Base-by-base conservation (phyloP, 1,140 invertebrate species). In the Agrypnia vestita region DNA sequence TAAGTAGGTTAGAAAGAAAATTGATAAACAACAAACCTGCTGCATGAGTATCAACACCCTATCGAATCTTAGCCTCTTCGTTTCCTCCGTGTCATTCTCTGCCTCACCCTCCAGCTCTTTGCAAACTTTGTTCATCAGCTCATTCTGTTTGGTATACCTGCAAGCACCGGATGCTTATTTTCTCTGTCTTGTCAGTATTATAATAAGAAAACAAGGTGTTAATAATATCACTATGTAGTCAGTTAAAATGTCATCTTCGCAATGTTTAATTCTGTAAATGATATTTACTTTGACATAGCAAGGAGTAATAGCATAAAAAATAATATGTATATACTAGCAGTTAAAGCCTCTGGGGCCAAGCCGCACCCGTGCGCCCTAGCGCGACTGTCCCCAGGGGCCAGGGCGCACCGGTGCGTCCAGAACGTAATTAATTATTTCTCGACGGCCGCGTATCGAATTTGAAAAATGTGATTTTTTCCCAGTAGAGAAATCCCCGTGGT, bases 11-110 rank as follows among this genome's bases (percentile, higher is more conserved):
- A 35, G 6, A 35, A 35, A 69, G 43, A 73, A 49, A 79, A 13
- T 25, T n/a, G 17, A 19, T 13, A 19, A 47, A 47, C 3, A 17
- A 17, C 59, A 83, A 86, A 94, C 93, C 89, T 96, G 93, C 85
- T 96, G 94, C 95, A 98, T 96, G 10, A 96, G 87, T 11, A 92
- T 90, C 10, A 97, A 86, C 12, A 96, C 94, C 73, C 89, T 91
- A 61, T 95, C 93, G 86, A 97, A 97, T 83, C 96, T 90, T 79
- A 92, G 90, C 74, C 92, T 92, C 85, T 97, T 97, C 0, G 93
- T 89, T 13, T 94, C 91, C 0, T 93, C 91, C n/a, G 91, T 87
- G 84, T 97, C 95, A 0, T 90, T 89, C 0, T 93, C 90, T 49
- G 90, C 91, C 85, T 97, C 96, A 1, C 89, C 88, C 84, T 97